Percentiles rank a stretch among this genome's conserved stretches.
Evolutionary conservation across 2,888 invertebrate genomes (phyloP).

Genomic region (Molanna angustata): DNA sequence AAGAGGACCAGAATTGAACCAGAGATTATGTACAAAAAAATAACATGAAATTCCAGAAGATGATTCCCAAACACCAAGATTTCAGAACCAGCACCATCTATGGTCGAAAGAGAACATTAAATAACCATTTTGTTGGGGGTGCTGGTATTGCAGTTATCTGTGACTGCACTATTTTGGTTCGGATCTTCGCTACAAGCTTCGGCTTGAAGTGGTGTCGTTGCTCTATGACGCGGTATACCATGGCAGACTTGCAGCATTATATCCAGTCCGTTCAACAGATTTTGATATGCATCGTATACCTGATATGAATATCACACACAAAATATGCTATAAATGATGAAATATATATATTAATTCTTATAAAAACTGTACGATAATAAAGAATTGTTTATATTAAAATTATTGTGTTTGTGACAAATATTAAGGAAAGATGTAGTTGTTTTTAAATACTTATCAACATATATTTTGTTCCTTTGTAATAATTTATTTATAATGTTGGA

Average conservation of each 20-base stretch:
- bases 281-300: slow-evolving; percentile 67
- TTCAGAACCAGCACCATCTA: slow-evolving; percentile 17
- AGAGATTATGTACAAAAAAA: too few species aligned
- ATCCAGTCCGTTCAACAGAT: slow-evolving; percentile 63
- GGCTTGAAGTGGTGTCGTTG: slow-evolving; percentile 26
- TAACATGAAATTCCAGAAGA: too few species aligned
- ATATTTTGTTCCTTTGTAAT: too few species aligned
- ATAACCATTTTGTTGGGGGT: slow-evolving; percentile 26
- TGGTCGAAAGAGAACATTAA: slow-evolving; percentile 10
- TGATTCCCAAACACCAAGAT: not conserved
- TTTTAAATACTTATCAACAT: too few species aligned
- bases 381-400: too few species aligned
- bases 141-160: slow-evolving; percentile 25
- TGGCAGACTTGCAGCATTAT: slow-evolving; percentile 67
- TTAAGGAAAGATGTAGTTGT: too few species aligned
- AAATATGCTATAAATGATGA: too few species aligned
- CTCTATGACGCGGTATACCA: slow-evolving; percentile 44
- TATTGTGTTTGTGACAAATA: too few species aligned
- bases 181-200: slow-evolving; percentile 26
- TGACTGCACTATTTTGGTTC: slow-evolving; percentile 22
- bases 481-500: too few species aligned
- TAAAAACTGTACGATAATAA: too few species aligned
- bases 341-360: too few species aligned
- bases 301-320: slow-evolving; percentile 37
- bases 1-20: too few species aligned